These are phyloP conservation scores for Oscheius sp. DNA, from an alignment of 2,888 invertebrate genomes.

Conservation along the genomic window DNA sequence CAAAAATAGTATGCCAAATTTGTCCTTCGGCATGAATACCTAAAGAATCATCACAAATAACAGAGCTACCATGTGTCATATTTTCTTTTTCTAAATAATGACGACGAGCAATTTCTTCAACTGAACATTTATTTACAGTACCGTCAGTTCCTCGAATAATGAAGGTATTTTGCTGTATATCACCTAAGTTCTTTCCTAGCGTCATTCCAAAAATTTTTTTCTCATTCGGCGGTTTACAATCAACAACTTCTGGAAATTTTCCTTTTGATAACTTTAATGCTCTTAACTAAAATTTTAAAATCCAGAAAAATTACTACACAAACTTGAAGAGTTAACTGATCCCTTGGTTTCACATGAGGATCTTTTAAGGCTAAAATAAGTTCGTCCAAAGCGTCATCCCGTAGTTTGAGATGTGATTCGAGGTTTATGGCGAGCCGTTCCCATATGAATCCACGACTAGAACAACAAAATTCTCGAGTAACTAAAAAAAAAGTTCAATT, in stretches of 20 bases:
- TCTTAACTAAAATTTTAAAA: too few species aligned
- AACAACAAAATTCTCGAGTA: slow-evolving; percentile 67
- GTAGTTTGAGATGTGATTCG: slow-evolving; percentile 71
- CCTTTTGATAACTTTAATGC: slow-evolving; percentile 1
- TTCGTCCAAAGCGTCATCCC: slow-evolving; percentile 35
- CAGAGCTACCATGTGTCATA: slow-evolving; percentile 43
- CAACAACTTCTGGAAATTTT: slow-evolving; percentile 2
- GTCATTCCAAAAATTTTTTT: slow-evolving; percentile 39
- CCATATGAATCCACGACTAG: slow-evolving; percentile 74
- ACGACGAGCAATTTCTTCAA: slow-evolving; percentile 57
- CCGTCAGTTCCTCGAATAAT: slow-evolving; percentile 33
- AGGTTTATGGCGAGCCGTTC: slow-evolving; percentile 78
- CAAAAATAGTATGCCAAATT: slow-evolving; percentile 60
- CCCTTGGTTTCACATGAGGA: slow-evolving; percentile 38
- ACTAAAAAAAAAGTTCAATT: slow-evolving; percentile 35
- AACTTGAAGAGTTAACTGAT: slow-evolving; percentile 39
- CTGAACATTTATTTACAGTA: slow-evolving; percentile 43
- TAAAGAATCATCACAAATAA: background rate
- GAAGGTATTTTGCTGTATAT: slow-evolving; percentile 58
- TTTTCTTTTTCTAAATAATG: slow-evolving; percentile 51
- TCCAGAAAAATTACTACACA: too few species aligned
- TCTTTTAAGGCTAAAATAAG: slow-evolving; percentile 37
- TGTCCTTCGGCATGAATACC: slow-evolving; percentile 58
- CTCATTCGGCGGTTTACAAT: slow-evolving; percentile 36
- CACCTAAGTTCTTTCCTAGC: slow-evolving; percentile 57